Percentiles rank a stretch among this genome's conserved stretches.
Conservation (phyloP, 2,113 vertebrate species). For the Callipepla squamata region DNA sequence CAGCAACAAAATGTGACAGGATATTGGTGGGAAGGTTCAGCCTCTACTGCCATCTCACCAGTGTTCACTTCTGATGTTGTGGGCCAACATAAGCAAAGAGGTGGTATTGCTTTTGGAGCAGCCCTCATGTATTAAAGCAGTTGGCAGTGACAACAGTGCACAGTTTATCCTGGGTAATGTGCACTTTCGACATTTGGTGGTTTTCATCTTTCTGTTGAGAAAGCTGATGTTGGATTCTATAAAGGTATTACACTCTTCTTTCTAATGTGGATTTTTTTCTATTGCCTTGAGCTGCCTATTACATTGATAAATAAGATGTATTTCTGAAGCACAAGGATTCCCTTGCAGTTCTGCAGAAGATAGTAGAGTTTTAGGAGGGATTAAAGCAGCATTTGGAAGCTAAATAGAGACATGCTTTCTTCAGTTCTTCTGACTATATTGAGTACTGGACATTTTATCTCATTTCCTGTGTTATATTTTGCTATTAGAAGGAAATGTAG, state of each 20-base stretch:
- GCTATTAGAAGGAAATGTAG: not conserved
- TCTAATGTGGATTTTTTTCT: slow-evolving; percentile 24
- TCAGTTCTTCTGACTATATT: not conserved
- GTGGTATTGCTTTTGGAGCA: not conserved
- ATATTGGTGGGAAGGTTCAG: not conserved
- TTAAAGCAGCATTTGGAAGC: slow-evolving; percentile 3
- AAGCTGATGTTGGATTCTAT: slow-evolving; percentile 53
- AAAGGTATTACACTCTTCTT: slow-evolving; percentile 32
- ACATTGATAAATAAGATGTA: slow-evolving; percentile 32
- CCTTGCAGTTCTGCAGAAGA: not conserved
- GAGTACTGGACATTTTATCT: not conserved
- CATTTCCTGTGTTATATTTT: not conserved
- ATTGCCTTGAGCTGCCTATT: slow-evolving; percentile 44
- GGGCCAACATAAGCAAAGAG: not conserved
- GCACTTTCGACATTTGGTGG: slow-evolving; percentile 25
- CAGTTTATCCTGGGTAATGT: slow-evolving; percentile 57
- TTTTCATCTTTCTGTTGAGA: slow-evolving; percentile 66
- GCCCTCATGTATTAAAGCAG: slow-evolving; percentile 17
- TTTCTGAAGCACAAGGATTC: slow-evolving; percentile 42
- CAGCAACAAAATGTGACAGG: not conserved
- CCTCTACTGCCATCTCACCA: not conserved
- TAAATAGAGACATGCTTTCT: not conserved
- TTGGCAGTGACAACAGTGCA: slow-evolving; percentile 47
- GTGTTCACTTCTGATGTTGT: not conserved
- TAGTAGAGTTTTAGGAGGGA: slow-evolving; percentile 19